phyloP scores from a whole-genome alignment of 1,140 invertebrate genomes.

The Drosophila tropicalis region DNA sequence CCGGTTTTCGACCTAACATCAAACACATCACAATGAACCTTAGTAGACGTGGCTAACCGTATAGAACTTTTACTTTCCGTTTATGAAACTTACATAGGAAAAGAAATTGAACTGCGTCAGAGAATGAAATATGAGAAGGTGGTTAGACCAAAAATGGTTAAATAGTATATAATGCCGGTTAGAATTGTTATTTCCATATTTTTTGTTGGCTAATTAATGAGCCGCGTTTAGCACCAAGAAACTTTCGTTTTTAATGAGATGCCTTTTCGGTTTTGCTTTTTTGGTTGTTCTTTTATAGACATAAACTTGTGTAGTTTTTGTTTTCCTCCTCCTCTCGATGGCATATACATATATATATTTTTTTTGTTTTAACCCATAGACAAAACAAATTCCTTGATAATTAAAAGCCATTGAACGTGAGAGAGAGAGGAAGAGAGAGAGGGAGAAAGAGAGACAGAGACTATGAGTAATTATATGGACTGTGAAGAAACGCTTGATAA shows the following conservation, averaged over 20 bases:
- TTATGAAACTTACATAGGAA: slow-evolving; percentile 20
- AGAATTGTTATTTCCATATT: slow-evolving; percentile 50
- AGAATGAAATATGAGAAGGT: slow-evolving; percentile 16
- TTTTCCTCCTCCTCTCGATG: not conserved
- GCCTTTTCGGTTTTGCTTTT: slow-evolving; percentile 23
- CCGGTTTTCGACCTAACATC: slow-evolving; percentile 2
- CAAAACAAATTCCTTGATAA: slow-evolving; percentile 62
- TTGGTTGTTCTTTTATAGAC: slow-evolving; percentile 4
- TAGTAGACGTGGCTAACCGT: slow-evolving; percentile 7
- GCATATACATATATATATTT: slow-evolving; percentile 27
- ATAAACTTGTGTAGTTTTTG: slow-evolving; percentile 4
- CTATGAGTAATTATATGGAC: slow-evolving; percentile 73
- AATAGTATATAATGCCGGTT: slow-evolving; percentile 51
- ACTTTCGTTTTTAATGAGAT: slow-evolving; percentile 79
- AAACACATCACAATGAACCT: slow-evolving; percentile 7
- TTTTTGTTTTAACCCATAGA: slow-evolving; percentile 29
- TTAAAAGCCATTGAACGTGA: slow-evolving; percentile 70
- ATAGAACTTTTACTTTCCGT: slow-evolving; percentile 52
- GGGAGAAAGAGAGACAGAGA: slow-evolving; percentile 19
- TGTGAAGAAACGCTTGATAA: slow-evolving; percentile 75
- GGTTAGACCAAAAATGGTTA: slow-evolving; percentile 19
- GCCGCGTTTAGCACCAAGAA: slow-evolving; percentile 47
- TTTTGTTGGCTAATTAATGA: slow-evolving; percentile 69
- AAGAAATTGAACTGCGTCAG: slow-evolving; percentile 35
- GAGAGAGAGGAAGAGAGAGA: slow-evolving; percentile 9